Conservation (phyloP, 2,113 vertebrate species). For the Coreoperca whiteheadi region DNA sequence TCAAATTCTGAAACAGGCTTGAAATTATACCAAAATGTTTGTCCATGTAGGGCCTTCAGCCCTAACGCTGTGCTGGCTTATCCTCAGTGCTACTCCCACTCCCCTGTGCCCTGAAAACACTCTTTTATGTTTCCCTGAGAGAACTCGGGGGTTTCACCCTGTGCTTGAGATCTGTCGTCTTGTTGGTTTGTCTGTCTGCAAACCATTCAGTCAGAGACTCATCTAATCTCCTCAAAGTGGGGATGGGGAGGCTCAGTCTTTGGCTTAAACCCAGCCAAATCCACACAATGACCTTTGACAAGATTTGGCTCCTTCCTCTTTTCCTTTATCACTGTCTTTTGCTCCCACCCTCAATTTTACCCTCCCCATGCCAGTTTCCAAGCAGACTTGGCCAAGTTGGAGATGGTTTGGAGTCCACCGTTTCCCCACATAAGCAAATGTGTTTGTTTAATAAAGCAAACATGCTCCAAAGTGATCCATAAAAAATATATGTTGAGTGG, state of each 20-base stretch:
- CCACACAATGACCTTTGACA: slow-evolving; percentile 69
- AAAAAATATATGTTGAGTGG: not conserved
- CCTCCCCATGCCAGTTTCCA: not conserved
- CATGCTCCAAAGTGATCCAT: slow-evolving; percentile 18
- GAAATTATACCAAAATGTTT: slow-evolving; percentile 65
- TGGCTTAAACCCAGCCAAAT: slow-evolving; percentile 66
- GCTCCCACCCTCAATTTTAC: slow-evolving; percentile 12
- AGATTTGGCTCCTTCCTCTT: slow-evolving; percentile 42
- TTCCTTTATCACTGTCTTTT: slow-evolving; percentile 26
- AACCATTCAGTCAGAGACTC: slow-evolving; percentile 39
- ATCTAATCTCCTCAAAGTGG: slow-evolving; percentile 74
- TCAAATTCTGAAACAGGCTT: slow-evolving; percentile 44
- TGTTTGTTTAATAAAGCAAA: slow-evolving; percentile 44
- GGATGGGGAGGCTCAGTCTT: slow-evolving; percentile 42
- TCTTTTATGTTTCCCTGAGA: slow-evolving; percentile 49
- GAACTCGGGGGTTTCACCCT: slow-evolving; percentile 14
- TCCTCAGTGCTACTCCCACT: slow-evolving; percentile 43
- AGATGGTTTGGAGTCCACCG: not conserved
- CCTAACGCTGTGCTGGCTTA: slow-evolving; percentile 28
- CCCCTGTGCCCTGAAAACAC: slow-evolving; percentile 32
- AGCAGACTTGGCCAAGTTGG: slow-evolving; percentile 11
- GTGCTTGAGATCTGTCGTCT: slow-evolving; percentile 45
- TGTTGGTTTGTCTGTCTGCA: slow-evolving; percentile 47
- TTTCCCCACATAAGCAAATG: slow-evolving; percentile 27
- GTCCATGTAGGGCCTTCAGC: slow-evolving; percentile 51